These are phyloP conservation scores for Dipodomys ordii DNA, from an alignment of 2,113 vertebrate species.

Conservation along the genomic window DNA sequence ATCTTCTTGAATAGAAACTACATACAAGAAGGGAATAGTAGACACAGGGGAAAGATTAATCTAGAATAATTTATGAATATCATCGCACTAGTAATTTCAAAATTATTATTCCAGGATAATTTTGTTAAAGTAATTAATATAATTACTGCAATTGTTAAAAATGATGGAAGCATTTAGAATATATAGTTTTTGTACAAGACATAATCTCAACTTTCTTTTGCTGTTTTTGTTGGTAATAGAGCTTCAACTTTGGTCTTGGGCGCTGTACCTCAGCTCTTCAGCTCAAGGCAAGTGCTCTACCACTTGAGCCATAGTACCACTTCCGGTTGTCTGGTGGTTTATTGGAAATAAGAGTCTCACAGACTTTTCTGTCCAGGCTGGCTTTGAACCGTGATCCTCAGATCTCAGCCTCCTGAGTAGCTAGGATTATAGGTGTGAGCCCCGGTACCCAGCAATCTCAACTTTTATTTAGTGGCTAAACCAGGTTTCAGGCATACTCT, in stretches of 20 bases:
- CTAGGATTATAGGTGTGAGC: no score
- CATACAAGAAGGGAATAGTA: background rate
- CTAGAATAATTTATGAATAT: background rate
- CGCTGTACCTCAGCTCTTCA: no score
- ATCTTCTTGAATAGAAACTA: background rate
- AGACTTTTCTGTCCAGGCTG: no score
- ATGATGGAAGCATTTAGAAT: no score
- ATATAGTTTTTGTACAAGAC: background rate
- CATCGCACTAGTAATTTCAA: background rate
- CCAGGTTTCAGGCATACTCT: background rate
- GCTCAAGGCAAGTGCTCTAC: no score
- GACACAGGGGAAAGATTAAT: background rate
- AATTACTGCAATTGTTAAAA: background rate
- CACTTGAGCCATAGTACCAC: no score
- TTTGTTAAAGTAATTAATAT: background rate
- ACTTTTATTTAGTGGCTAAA: background rate
- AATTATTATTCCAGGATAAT: background rate
- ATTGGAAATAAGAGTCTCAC: no score
- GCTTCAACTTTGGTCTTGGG: no score
- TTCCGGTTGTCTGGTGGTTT: no score
- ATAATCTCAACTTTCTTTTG: background rate
- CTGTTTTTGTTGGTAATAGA: no score
- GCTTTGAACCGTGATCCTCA: no score
- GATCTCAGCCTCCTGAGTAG: no score
- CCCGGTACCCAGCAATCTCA: background rate